phyloP scores from a whole-genome alignment of 2,113 vertebrate genomes.

The Etia nguti region DNA sequence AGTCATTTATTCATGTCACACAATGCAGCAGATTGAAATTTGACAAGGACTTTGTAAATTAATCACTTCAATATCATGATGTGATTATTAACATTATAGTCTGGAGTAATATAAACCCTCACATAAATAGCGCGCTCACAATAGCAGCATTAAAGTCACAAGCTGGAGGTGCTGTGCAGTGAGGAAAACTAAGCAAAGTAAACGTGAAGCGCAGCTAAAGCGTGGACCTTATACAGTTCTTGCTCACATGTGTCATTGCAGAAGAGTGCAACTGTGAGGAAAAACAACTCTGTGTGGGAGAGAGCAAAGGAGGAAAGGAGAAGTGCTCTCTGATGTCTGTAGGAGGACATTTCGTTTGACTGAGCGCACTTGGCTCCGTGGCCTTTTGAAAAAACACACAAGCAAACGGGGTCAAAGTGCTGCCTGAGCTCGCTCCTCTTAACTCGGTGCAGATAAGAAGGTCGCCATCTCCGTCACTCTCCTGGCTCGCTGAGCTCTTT shows the following conservation, averaged over 20 bases:
- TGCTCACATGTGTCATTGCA: neutral
- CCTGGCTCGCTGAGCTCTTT: neutral
- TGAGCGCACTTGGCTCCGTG: constrained; percentile 53
- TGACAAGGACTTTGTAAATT: neutral
- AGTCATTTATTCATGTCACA: neutral
- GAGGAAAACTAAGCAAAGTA: neutral
- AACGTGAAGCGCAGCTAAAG: neutral
- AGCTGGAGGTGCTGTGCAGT: neutral
- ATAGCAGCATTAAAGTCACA: neutral
- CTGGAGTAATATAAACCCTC: neutral
- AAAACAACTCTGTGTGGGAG: neutral
- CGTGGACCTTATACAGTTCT: neutral
- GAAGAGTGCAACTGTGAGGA: neutral
- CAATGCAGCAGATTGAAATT: neutral
- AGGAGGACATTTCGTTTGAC: constrained; percentile 59
- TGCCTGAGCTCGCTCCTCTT: constrained; percentile 23
- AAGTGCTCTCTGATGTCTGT: constrained; percentile 22
- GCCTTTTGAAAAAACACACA: constrained; percentile 66
- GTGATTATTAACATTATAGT: neutral
- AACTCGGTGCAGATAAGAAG: constrained; percentile 47
- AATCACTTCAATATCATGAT: neutral
- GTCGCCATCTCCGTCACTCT: constrained; percentile 3
- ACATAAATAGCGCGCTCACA: neutral
- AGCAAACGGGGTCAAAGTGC: constrained; percentile 61
- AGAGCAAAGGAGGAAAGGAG: neutral